These are phyloP conservation scores for Lasius platythorax DNA, from an alignment of 2,888 invertebrate genomes.

Conservation along the genomic window DNA sequence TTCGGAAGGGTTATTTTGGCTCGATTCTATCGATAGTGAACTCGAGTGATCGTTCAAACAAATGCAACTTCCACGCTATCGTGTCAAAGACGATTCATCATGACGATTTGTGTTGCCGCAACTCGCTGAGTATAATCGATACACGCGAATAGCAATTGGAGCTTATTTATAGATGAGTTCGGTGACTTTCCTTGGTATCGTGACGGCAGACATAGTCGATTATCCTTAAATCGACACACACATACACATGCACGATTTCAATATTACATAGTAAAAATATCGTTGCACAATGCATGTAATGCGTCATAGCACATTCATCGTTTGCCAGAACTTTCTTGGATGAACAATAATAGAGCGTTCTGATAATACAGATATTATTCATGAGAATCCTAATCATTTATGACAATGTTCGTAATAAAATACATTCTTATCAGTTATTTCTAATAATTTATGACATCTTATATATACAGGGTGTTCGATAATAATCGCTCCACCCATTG, in stretches of 20 bases:
- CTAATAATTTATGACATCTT: neutral
- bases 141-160: slow-evolving; percentile 61
- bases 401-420: neutral
- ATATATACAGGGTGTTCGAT: neutral
- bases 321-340: neutral
- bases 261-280: slow-evolving; percentile 31
- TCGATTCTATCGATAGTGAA: slow-evolving; percentile 28
- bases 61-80: slow-evolving; percentile 18
- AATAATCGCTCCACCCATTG: too few relatives aligned
- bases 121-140: slow-evolving; percentile 63
- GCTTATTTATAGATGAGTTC: slow-evolving; percentile 72
- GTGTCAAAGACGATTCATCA: slow-evolving; percentile 24
- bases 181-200: slow-evolving; percentile 59
- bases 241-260: slow-evolving; percentile 5
- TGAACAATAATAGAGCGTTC: neutral
- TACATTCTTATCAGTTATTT: neutral
- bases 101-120: slow-evolving; percentile 40
- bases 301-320: neutral
- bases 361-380: too few relatives aligned
- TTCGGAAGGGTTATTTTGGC: neutral
- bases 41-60: slow-evolving; percentile 17
- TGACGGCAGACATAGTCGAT: slow-evolving; percentile 10
- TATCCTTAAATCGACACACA: slow-evolving; percentile 5
- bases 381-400: neutral
- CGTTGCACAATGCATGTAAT: neutral